Evolutionary conservation across 2,888 invertebrate species (phyloP).

Genomic region (Agrochola macilenta): DNA sequence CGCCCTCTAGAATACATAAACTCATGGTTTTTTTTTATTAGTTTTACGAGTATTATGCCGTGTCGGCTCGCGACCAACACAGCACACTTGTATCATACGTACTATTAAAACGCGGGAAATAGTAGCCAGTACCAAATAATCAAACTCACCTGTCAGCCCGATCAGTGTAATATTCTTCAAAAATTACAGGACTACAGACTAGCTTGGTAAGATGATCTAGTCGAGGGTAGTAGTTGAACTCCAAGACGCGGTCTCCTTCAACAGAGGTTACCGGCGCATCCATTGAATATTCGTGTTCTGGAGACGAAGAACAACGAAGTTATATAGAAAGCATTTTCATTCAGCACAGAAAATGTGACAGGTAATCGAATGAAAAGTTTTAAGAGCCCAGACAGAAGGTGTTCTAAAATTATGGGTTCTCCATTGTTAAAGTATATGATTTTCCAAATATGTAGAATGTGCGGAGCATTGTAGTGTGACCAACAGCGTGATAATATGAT

Average conservation of each 20-base stretch:
- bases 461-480: not conserved
- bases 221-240: slow-evolving; percentile 90
- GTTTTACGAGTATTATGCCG: too few relatives aligned
- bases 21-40: too few relatives aligned
- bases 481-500: not conserved
- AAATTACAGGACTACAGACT: slow-evolving; percentile 87
- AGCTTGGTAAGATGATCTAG: slow-evolving; percentile 93
- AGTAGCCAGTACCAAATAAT: too few relatives aligned
- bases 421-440: not conserved
- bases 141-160: slow-evolving; percentile 88
- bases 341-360: not conserved
- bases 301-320: slow-evolving; percentile 8
- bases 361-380: not conserved
- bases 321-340: not conserved
- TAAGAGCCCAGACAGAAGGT: not conserved
- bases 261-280: slow-evolving; percentile 78
- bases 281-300: slow-evolving; percentile 83
- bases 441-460: not conserved
- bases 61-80: too few relatives aligned
- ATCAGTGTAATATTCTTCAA: slow-evolving; percentile 90
- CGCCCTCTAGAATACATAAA: too few relatives aligned
- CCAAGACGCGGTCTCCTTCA: slow-evolving; percentile 80
- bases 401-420: not conserved
- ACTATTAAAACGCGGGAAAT: too few relatives aligned
- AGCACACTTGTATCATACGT: too few relatives aligned